These are phyloP conservation scores for Capromys pilorides DNA, from an alignment of 2,797 vertebrate genomes.

Conservation along the genomic window DNA sequence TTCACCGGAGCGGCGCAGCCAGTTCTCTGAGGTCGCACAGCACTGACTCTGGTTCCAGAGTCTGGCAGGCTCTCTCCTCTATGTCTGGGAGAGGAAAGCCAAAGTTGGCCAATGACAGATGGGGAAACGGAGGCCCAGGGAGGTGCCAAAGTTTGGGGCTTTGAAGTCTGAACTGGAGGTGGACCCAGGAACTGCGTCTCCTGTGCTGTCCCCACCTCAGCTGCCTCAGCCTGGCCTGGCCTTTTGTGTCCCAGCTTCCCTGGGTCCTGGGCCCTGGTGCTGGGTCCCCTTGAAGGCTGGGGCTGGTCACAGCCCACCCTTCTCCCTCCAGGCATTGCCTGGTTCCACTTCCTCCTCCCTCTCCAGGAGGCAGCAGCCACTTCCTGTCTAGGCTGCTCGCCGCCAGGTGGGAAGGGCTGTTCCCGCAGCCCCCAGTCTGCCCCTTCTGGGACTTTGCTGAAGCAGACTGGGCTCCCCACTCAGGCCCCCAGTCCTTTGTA, in stretches of 20 bases:
- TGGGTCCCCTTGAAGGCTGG: neutral
- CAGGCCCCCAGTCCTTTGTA: neutral
- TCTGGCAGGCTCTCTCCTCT: too few relatives aligned
- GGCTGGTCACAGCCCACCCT: neutral
- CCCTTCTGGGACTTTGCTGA: neutral
- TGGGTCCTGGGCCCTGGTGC: fast-evolving
- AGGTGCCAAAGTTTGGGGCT: neutral
- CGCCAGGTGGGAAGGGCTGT: neutral
- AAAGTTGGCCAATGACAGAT: neutral
- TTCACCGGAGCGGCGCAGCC: neutral
- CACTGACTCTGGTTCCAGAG: neutral
- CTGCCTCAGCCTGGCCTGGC: neutral
- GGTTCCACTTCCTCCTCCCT: constrained; percentile 17
- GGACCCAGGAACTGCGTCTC: neutral
- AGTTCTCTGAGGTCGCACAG: neutral
- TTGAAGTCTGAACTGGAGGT: neutral
- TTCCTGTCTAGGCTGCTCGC: neutral
- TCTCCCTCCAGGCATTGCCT: neutral
- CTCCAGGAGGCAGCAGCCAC: constrained; percentile 4
- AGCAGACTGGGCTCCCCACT: too few relatives aligned
- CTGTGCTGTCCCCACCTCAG: neutral
- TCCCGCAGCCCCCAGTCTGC: neutral
- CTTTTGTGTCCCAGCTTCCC: too few relatives aligned
- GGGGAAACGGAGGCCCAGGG: neutral
- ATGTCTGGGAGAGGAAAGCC: neutral